Conservation (phyloP, 2,797 vertebrate genomes). For the Scleropages formosus region DNA sequence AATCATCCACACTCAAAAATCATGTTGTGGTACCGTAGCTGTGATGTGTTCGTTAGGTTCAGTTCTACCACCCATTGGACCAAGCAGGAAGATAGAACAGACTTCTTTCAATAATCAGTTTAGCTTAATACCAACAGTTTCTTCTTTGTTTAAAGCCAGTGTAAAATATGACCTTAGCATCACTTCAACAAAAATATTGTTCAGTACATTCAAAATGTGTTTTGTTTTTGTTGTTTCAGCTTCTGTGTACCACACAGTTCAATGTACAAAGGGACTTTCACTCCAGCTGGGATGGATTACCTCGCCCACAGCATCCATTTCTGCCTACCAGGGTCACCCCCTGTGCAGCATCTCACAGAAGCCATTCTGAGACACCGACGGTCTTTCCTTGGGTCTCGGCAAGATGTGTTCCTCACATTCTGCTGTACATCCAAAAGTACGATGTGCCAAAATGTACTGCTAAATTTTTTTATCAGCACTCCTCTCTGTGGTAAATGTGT, state of each 20-base stretch:
- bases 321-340: conserved; percentile 9
- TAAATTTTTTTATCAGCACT: conserved; percentile 8
- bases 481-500: conserved; percentile 3
- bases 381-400: conserved; percentile 2
- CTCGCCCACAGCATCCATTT: background rate
- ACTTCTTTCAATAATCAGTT: no score
- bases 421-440: conserved; percentile 5
- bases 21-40: no score
- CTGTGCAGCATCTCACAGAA: no score
- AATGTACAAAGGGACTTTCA: background rate
- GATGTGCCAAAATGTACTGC: background rate
- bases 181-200: background rate
- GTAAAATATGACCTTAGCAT: background rate
- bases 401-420: background rate
- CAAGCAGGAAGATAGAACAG: background rate
- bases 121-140: background rate
- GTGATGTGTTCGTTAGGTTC: no score
- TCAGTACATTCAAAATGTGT: background rate
- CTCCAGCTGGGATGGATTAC: conserved; percentile 17
- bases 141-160: background rate
- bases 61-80: background rate
- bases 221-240: background rate
- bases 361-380: background rate
- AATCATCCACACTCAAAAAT: no score
- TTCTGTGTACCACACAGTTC: background rate